Evolutionary conservation across 1,140 invertebrate species (phyloP).

Genomic region (Capitella teleta): DNA sequence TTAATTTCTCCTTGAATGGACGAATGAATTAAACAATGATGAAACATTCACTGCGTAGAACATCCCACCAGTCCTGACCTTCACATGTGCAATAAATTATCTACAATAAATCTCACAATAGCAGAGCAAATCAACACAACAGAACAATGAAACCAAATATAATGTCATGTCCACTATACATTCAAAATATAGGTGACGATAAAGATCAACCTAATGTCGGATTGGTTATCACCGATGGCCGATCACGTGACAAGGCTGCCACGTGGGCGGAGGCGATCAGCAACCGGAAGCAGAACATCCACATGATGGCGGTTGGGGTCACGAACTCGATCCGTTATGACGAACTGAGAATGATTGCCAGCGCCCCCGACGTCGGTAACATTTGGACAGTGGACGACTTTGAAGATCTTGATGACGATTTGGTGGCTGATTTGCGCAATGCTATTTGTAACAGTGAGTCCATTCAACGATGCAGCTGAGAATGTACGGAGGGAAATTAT

Average conservation of each 20-base stretch:
- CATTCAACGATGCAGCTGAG: background rate
- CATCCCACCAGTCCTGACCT: no score
- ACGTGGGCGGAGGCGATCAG: constrained; percentile 4
- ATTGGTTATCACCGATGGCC: constrained; percentile 12
- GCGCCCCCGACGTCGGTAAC: background rate
- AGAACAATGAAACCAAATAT: no score
- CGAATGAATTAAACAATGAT: no score
- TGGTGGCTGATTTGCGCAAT: background rate
- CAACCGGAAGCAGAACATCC: background rate
- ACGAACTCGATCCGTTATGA: background rate
- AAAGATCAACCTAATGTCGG: constrained; percentile 1
- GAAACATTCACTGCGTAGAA: no score
- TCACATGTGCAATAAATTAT: no score
- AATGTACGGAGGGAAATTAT: background rate
- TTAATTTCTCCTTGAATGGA: no score
- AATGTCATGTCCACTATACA: no score
- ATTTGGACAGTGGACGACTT: background rate
- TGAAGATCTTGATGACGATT: background rate
- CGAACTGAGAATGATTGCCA: constrained; percentile 5
- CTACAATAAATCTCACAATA: no score
- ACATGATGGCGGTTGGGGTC: constrained; percentile 2
- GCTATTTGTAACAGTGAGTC: constrained; percentile 10
- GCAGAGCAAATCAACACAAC: no score
- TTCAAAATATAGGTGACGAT: background rate
- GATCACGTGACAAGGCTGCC: constrained; percentile 2